These are phyloP conservation scores for Desmophyllum pertusum DNA, from an alignment of 92 coral and sea anemone genomes.

Conservation along the genomic window DNA sequence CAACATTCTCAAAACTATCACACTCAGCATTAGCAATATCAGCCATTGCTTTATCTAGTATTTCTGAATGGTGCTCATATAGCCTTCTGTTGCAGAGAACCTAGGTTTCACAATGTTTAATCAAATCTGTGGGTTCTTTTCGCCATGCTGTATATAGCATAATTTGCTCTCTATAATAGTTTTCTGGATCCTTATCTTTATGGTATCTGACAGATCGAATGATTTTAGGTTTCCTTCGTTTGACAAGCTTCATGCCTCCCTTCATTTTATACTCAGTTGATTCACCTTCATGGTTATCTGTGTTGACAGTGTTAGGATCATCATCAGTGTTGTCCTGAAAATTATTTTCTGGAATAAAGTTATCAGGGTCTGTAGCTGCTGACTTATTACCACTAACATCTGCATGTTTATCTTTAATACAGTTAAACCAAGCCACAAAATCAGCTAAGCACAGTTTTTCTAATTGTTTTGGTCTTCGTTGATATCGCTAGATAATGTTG, in stretches of 20 bases:
- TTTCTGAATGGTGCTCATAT: constrained; percentile 51
- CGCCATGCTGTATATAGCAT: constrained; percentile 63
- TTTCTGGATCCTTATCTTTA: constrained; percentile 55
- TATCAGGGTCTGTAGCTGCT: constrained; percentile 14
- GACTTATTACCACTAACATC: not conserved
- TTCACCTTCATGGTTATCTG: not conserved
- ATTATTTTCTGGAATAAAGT: constrained; percentile 45
- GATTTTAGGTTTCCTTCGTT: not conserved
- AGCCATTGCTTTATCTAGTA: constrained; percentile 53
- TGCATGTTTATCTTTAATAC: constrained; percentile 21
- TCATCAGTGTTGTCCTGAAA: constrained; percentile 45
- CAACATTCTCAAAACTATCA: constrained; percentile 16
- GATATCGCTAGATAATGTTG: constrained; percentile 63
- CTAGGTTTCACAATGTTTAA: constrained; percentile 34
- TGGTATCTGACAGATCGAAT: constrained; percentile 32
- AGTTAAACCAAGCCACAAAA: constrained; percentile 76
- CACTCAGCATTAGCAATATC: constrained; percentile 40
- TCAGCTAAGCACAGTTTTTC: constrained; percentile 71
- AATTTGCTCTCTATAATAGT: constrained; percentile 37
- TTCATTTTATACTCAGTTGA: constrained; percentile 28
- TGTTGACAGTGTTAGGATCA: not conserved
- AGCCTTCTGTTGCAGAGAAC: constrained; percentile 40
- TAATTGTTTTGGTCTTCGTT: constrained; percentile 62
- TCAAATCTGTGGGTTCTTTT: constrained; percentile 50
- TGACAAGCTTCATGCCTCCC: constrained; percentile 59